phyloP scores from a whole-genome alignment of 2,797 vertebrate genomes.

The Danio albolineatus region DNA sequence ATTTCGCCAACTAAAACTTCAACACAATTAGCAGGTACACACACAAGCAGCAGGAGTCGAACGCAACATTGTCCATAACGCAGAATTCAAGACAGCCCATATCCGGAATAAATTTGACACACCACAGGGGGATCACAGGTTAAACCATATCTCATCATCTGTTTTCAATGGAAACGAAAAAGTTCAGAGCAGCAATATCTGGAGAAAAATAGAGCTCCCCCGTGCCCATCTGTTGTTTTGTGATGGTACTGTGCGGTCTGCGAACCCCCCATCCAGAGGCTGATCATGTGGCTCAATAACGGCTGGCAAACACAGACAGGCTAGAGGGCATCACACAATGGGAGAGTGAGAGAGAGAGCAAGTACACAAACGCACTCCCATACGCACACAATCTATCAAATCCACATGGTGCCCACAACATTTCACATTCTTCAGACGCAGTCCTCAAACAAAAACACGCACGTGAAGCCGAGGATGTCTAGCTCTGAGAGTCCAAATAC shows the following conservation, averaged over 20 bases:
- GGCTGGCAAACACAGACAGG: slow-evolving; percentile 43
- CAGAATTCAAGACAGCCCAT: slow-evolving; percentile 13
- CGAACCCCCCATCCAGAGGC: slow-evolving; percentile 25
- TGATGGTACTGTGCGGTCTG: slow-evolving; percentile 41
- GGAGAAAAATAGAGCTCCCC: slow-evolving; percentile 10
- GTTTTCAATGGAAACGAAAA: slow-evolving; percentile 51
- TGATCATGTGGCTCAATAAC: slow-evolving; percentile 37
- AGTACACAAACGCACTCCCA: slow-evolving; percentile 20
- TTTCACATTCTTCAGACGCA: slow-evolving; percentile 38
- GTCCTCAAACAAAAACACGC: slow-evolving; percentile 25
- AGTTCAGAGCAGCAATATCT: slow-evolving; percentile 38
- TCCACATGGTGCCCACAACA: slow-evolving; percentile 18
- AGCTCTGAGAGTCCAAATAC: background rate
- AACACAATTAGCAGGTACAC: slow-evolving; percentile 2
- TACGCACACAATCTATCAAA: slow-evolving; percentile 29
- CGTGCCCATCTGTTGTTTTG: slow-evolving; percentile 63
- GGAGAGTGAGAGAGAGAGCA: slow-evolving; percentile 21
- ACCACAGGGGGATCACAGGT: slow-evolving; percentile 31
- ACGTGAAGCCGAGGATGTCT: slow-evolving; percentile 6
- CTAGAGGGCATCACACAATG: slow-evolving; percentile 42
- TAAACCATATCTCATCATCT: slow-evolving; percentile 15
- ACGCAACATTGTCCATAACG: background rate
- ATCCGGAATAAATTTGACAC: slow-evolving; percentile 28
- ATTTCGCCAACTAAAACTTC: background rate
- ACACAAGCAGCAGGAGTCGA: background rate